Conservation (phyloP, 2,797 vertebrate genomes). For the Crax fasciolata region DNA sequence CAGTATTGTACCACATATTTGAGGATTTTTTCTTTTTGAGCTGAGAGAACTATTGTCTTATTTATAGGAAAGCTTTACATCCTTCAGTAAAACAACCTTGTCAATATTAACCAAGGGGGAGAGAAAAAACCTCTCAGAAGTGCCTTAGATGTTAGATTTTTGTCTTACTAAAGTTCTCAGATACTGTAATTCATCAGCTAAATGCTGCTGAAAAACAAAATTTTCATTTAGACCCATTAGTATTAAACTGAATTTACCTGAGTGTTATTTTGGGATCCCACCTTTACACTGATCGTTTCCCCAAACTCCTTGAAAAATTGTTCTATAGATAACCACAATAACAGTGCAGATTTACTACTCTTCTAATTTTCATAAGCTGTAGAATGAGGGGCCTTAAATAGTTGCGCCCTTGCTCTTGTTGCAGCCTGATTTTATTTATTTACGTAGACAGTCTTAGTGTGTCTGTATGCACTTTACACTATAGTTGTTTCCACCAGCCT, state of each 20-base stretch:
- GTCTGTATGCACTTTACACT: accelerated
- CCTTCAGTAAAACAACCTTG: neutral
- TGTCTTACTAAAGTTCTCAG: neutral
- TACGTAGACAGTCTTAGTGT: neutral
- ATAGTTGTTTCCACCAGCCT: neutral
- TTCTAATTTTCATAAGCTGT: neutral
- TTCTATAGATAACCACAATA: neutral
- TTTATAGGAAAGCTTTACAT: neutral
- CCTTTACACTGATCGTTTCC: neutral
- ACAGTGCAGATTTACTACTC: neutral
- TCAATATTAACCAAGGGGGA: neutral
- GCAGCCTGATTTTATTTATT: neutral
- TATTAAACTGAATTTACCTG: neutral
- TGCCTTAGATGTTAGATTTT: neutral
- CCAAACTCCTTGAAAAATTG: neutral
- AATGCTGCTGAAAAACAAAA: neutral
- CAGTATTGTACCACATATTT: neutral
- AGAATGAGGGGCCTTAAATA: neutral
- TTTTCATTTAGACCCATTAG: neutral
- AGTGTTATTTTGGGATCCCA: neutral
- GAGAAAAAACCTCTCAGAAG: neutral
- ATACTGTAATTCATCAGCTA: neutral
- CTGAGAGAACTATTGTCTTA: neutral
- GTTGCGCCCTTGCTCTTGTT: neutral
- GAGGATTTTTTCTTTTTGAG: neutral